Evolutionary conservation across 2,797 vertebrate genomes (phyloP).

Genomic region (Mus caroli): DNA sequence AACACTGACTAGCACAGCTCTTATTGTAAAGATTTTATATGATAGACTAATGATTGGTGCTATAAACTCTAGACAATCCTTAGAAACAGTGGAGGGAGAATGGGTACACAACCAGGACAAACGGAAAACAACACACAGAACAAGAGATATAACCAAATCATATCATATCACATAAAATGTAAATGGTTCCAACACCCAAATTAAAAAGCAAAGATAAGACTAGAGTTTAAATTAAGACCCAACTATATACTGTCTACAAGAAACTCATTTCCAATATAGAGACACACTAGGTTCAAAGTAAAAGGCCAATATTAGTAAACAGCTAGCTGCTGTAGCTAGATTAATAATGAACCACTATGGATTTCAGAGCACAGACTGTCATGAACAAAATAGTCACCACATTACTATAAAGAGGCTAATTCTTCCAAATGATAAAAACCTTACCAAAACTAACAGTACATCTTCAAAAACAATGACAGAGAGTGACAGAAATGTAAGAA

Average conservation of each 20-base stretch:
- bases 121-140: constrained; percentile 42
- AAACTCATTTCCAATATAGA: constrained; percentile 47
- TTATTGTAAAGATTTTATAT: background rate
- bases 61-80: constrained; percentile 27
- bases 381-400: constrained; percentile 29
- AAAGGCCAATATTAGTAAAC: constrained; percentile 39
- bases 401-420: background rate
- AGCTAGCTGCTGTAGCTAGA: background rate
- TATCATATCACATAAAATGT: constrained; percentile 3
- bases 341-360: background rate
- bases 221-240: constrained; percentile 26
- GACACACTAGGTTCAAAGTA: background rate
- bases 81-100: background rate
- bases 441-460: background rate
- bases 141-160: background rate
- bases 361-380: constrained; percentile 31
- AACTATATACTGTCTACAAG: constrained; percentile 2
- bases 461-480: constrained; percentile 3
- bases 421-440: constrained; percentile 8
- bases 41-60: background rate
- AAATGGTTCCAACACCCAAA: background rate
- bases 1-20: background rate
- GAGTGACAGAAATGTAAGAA: background rate
- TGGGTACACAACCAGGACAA: background rate
- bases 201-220: constrained; percentile 31